Conservation (phyloP, 2,113 vertebrate species). For the Alethe castanea region DNA sequence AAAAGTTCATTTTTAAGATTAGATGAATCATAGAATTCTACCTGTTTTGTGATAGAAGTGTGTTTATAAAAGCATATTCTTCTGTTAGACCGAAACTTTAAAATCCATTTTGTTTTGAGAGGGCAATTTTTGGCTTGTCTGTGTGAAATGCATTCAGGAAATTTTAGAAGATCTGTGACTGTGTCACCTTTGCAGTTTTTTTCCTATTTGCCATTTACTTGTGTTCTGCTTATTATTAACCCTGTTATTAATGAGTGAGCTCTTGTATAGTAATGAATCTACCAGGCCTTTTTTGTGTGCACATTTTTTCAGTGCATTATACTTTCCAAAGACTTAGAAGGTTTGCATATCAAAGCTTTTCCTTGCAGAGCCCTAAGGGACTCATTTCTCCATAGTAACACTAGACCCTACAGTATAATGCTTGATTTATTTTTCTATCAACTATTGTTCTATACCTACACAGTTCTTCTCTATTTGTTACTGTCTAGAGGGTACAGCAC, state of each 20-base stretch:
- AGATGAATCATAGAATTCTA: not conserved
- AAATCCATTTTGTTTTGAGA: not conserved
- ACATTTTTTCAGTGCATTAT: constrained; percentile 25
- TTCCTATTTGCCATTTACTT: not conserved
- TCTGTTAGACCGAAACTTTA: not conserved
- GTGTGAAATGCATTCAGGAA: not conserved
- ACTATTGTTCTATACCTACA: constrained; percentile 34
- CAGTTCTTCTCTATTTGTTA: constrained; percentile 48
- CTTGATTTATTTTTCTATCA: constrained; percentile 66
- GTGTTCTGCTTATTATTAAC: constrained; percentile 3
- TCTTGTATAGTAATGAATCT: not conserved
- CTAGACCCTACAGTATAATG: constrained; percentile 38
- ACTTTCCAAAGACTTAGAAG: constrained; percentile 40
- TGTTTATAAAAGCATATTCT: not conserved
- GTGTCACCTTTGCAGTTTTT: not conserved
- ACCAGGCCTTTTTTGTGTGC: not conserved
- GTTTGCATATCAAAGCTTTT: constrained; percentile 65
- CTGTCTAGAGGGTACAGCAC: constrained; percentile 24
- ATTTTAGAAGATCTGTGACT: not conserved
- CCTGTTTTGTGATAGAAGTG: not conserved
- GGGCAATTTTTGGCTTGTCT: not conserved
- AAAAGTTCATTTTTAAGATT: not conserved
- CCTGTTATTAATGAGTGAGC: not conserved
- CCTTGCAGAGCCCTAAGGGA: constrained; percentile 27
- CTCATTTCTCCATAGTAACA: constrained; percentile 63